These are phyloP conservation scores for Acrocephalus scirpaceus DNA, from an alignment of 2,797 vertebrate species.

Conservation along the genomic window DNA sequence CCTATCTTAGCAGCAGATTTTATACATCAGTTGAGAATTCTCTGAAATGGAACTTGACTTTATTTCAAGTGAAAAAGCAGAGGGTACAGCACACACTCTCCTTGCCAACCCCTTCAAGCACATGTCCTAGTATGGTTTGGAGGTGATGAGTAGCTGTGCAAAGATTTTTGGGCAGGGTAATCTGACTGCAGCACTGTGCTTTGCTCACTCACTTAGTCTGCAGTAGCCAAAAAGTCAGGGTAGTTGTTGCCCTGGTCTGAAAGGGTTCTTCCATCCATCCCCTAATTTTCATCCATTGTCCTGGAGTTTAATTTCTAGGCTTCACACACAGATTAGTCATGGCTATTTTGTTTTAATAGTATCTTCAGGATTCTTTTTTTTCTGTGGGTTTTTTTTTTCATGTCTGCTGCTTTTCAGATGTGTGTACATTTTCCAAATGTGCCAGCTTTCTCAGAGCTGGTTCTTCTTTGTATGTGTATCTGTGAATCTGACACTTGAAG, in stretches of 20 bases:
- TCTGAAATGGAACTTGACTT: conserved; percentile 18
- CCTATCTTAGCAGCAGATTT: conserved; percentile 39
- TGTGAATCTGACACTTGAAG: background rate
- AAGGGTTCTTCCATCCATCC: background rate
- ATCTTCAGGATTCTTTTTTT: background rate
- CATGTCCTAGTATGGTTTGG: background rate
- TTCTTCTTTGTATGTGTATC: background rate
- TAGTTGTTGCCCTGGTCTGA: background rate
- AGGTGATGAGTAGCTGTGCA: background rate
- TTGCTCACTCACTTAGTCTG: background rate
- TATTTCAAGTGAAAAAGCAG: conserved; percentile 40
- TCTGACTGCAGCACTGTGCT: background rate
- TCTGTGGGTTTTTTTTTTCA: background rate
- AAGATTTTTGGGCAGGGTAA: background rate
- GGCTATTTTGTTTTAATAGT: background rate
- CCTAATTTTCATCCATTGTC: background rate
- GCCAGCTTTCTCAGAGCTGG: background rate
- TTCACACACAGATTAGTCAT: background rate
- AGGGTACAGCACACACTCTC: background rate
- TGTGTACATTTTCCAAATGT: background rate
- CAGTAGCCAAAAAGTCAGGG: background rate
- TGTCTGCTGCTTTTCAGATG: background rate
- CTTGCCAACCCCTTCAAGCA: background rate
- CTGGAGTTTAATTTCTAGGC: background rate
- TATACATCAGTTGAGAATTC: conserved; percentile 5